phyloP scores from a whole-genome alignment of 2,888 invertebrate genomes.

The Drosophila tripunctata region DNA sequence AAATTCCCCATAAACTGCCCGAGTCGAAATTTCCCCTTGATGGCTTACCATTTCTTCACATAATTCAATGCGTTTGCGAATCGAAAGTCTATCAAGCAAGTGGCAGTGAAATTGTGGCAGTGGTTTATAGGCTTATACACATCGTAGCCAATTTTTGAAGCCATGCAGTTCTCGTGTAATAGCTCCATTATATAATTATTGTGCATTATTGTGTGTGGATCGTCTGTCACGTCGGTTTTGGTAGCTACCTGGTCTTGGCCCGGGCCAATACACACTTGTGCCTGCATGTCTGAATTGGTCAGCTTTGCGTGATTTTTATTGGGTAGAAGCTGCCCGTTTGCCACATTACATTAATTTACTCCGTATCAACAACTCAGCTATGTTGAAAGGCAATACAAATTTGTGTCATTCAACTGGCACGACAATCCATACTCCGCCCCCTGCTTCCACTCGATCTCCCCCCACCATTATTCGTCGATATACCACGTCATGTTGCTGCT shows the following conservation, averaged over 20 bases:
- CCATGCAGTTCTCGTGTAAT: conserved; percentile 51
- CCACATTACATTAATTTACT: conserved; percentile 60
- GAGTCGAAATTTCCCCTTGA: background rate
- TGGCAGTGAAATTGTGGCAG: conserved; percentile 61
- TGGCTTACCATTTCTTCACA: conserved; percentile 13
- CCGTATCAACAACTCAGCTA: conserved; percentile 39
- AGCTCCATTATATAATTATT: conserved; percentile 77
- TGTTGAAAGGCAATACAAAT: conserved; percentile 75
- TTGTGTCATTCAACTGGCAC: conserved; percentile 74
- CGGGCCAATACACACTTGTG: background rate
- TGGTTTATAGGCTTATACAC: conserved; percentile 55
- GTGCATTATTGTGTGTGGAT: conserved; percentile 68
- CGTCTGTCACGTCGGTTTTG: conserved; percentile 16
- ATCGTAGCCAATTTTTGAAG: conserved; percentile 56
- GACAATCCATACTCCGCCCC: conserved; percentile 2
- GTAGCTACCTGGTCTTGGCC: background rate
- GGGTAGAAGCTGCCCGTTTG: conserved; percentile 45
- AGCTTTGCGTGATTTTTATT: conserved; percentile 44
- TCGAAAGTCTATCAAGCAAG: conserved; percentile 68
- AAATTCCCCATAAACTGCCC: background rate
- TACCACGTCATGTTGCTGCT: conserved; percentile 21
- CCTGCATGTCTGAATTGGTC: conserved; percentile 27
- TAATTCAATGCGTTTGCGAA: conserved; percentile 52
- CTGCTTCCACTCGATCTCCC: background rate
- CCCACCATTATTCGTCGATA: conserved; percentile 20